phyloP scores from a whole-genome alignment of 2,888 invertebrate species.

The Dicroscelio sp. region DNA sequence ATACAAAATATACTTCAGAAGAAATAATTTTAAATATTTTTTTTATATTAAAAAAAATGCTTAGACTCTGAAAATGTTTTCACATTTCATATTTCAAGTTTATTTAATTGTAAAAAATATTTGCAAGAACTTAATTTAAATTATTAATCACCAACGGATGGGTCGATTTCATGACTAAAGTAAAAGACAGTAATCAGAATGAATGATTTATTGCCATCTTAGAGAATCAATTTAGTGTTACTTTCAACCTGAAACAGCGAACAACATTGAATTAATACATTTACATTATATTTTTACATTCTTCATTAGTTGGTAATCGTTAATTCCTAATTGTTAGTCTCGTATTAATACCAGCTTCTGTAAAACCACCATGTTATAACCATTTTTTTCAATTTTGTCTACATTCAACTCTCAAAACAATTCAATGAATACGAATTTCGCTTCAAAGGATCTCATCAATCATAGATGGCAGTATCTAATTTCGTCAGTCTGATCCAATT shows the following conservation, averaged over 20 bases:
- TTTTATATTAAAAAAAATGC: too few species aligned
- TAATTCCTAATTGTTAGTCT: conserved; percentile 78
- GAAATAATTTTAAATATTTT: too few species aligned
- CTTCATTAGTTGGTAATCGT: conserved; percentile 78
- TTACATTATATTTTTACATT: conserved; percentile 77
- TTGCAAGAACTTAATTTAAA: conserved; percentile 17
- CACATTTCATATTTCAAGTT: too few species aligned
- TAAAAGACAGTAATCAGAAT: conserved; percentile 58
- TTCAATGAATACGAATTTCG: conserved; percentile 60
- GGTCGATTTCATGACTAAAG: conserved; percentile 38
- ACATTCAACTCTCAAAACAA: conserved; percentile 59
- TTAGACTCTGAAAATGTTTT: too few species aligned
- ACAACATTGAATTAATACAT: conserved; percentile 84
- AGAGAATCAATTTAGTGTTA: conserved; percentile 80
- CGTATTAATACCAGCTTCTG: conserved; percentile 46
- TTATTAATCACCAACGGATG: conserved; percentile 31
- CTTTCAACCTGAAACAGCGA: conserved; percentile 81
- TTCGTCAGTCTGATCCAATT: conserved; percentile 68
- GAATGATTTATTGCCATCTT: conserved; percentile 77
- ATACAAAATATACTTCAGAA: too few species aligned
- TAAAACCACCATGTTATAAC: conserved; percentile 55
- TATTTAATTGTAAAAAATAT: too few species aligned
- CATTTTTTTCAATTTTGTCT: conserved; percentile 15
- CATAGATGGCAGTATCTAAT: conserved; percentile 68
- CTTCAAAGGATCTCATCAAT: conserved; percentile 36